Evolutionary conservation across 2,888 invertebrate species (phyloP).

Genomic region (Lamproptera curius): DNA sequence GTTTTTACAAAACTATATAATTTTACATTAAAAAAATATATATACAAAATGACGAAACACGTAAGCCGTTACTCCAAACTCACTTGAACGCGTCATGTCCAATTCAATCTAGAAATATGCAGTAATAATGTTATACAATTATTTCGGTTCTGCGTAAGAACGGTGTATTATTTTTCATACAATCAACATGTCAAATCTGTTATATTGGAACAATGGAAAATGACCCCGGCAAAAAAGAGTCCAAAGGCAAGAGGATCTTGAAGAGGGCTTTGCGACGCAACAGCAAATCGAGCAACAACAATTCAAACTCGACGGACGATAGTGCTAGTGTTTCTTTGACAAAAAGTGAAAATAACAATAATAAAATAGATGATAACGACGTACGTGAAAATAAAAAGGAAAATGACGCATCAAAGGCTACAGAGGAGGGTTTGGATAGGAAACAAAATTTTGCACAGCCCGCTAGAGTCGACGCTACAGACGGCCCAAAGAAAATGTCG

Average conservation of each 20-base stretch:
- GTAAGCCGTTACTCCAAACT: slow-evolving; percentile 9
- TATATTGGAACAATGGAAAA: slow-evolving; percentile 66
- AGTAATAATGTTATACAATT: slow-evolving; percentile 4
- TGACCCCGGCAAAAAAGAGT: slow-evolving; percentile 71
- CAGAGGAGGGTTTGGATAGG: neutral
- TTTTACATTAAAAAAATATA: slow-evolving; percentile 16
- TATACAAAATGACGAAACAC: slow-evolving; percentile 16
- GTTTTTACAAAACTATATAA: slow-evolving; percentile 16
- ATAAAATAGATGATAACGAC: slow-evolving; percentile 43
- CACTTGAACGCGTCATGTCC: no score
- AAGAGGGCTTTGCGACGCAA: slow-evolving; percentile 64
- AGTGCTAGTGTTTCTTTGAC: slow-evolving; percentile 46
- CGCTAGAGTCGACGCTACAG: slow-evolving; percentile 1
- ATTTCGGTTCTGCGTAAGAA: no score
- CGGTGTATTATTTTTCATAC: slow-evolving; percentile 40
- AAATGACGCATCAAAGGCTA: slow-evolving; percentile 24
- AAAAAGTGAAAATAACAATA: slow-evolving; percentile 55
- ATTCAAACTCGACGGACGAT: slow-evolving; percentile 44
- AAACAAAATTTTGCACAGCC: slow-evolving; percentile 10
- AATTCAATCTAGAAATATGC: slow-evolving; percentile 9
- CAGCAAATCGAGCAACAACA: slow-evolving; percentile 56
- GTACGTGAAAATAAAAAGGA: slow-evolving; percentile 52
- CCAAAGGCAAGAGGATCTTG: slow-evolving; percentile 66
- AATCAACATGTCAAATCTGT: slow-evolving; percentile 59
- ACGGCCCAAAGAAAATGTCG: slow-evolving; percentile 5